Percentiles rank a stretch among this genome's conserved stretches.
Conservation (phyloP, 2,113 vertebrate genomes). For the Crypturellus undulatus region DNA sequence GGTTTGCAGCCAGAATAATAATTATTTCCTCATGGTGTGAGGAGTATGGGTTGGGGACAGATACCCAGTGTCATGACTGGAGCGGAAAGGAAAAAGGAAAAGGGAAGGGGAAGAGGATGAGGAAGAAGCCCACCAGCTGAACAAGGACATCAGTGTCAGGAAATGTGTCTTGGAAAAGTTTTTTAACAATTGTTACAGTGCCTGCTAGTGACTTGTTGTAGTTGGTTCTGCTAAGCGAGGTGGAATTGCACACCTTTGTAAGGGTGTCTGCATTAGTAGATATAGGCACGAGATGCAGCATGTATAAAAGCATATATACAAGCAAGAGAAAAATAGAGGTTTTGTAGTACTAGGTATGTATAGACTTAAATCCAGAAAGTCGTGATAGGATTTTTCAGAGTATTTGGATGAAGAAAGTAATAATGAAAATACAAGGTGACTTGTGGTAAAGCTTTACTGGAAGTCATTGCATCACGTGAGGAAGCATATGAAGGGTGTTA, state of each 20-base stretch:
- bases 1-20: background rate
- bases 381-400: background rate
- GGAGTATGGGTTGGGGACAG: background rate
- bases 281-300: background rate
- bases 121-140: background rate
- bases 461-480: rapidly evolving
- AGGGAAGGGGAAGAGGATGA: background rate
- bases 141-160: background rate
- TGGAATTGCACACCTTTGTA: background rate
- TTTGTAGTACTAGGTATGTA: background rate
- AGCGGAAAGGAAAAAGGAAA: background rate
- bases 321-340: background rate
- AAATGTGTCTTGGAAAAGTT: background rate
- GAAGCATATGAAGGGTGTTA: background rate
- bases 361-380: background rate
- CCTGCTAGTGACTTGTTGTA: background rate
- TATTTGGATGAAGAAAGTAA: background rate
- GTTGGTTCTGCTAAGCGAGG: background rate
- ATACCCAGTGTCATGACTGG: background rate
- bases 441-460: background rate
- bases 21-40: background rate
- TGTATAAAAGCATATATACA: background rate
- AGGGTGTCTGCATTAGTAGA: background rate
- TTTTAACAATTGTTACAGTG: background rate
- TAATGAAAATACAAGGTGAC: background rate